Percentiles rank a stretch among this genome's conserved stretches.
phyloP scores from a whole-genome alignment of 2,888 invertebrate genomes.

The Macrophya alboannulata region DNA sequence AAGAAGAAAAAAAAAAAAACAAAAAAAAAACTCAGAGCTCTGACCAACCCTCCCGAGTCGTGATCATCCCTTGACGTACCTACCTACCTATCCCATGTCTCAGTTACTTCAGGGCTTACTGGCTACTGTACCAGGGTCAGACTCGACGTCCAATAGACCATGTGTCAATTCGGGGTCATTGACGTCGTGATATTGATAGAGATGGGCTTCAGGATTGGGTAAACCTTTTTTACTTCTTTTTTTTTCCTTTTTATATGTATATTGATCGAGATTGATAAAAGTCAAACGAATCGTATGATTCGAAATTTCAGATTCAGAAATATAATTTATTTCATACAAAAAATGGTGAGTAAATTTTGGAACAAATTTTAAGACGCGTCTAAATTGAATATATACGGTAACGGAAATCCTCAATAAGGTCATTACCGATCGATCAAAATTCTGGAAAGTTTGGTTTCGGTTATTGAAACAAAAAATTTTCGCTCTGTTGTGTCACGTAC shows the following conservation, averaged over 20 bases:
- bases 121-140: constrained; percentile 11
- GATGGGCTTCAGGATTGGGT: background rate
- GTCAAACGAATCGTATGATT: no score
- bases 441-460: no score
- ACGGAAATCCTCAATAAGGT: no score
- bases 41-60: background rate
- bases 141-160: constrained; percentile 3
- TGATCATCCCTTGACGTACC: background rate
- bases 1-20: no score
- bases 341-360: no score
- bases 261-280: background rate
- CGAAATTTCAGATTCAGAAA: no score
- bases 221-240: background rate
- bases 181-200: constrained; percentile 11
- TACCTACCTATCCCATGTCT: background rate
- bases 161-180: constrained; percentile 11
- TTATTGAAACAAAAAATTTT: no score
- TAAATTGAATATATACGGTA: no score
- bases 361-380: no score
- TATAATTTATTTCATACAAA: no score
- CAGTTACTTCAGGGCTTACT: constrained; percentile 11
- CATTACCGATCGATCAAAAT: no score
- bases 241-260: background rate
- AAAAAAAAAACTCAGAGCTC: background rate
- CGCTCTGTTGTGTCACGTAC: no score